Evolutionary conservation across 2,888 invertebrate species (phyloP), one percentile per base, ranked within the genome.

Genomic region (Psylliodes chrysocephalus): DNA sequence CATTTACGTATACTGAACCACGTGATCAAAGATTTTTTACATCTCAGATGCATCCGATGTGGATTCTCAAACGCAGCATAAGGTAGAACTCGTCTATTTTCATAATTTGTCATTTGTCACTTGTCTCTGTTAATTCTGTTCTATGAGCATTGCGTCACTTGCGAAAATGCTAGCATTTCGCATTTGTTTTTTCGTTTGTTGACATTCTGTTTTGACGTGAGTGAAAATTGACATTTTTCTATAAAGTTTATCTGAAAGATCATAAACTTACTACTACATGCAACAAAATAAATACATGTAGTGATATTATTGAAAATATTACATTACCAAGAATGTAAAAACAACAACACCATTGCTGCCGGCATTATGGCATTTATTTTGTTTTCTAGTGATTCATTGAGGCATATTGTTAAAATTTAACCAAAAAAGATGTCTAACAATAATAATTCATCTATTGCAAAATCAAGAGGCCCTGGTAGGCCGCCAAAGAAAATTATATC

Each of bases 401-500:
- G 30, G 51, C 49, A 60, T 55, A 59, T 60, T 49, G 40, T 30
- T 54, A 22, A 40, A 19, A 49, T 40, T 62, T 47, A 51, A 52
- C 46, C 14, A 47, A 30, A 47, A 18, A 28, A 63, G 22, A 81
- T 81, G 79, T 80, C 81, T 52, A 73, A 68, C 60, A 78, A 72
- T 67, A 78, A 76, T 70, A 68, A 71, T 64, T 56, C 72, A 18
- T 67, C 76, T 22, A 69, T 73, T 44, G 85, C 85, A 81, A 88
- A 87, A 84, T 83, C 85, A 80, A 84, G 86, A 83, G 89, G 89
- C 77, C 90, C 90, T 77, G 93, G 93, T 66, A 88, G 93, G 76
- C 93, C 93, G 62, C 91, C 93, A 10, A 93, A 93, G 82, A 89
- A 90, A 73, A 89, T 87, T 68, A 81, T 82, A 49, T 83, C 83